Conservation (phyloP, 2,113 vertebrate species). For the Mustelus asterias region DNA sequence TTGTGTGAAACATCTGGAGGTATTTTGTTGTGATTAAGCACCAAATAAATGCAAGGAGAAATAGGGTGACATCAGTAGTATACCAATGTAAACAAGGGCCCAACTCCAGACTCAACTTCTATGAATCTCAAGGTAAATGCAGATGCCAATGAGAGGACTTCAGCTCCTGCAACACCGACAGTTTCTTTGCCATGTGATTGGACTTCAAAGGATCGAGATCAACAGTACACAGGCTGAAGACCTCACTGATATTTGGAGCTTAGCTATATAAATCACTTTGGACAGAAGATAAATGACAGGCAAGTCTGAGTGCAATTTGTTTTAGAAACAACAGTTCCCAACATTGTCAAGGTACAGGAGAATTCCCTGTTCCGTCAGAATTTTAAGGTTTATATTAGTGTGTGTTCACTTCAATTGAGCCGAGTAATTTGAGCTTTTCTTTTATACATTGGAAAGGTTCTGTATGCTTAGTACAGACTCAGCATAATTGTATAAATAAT, state of each 20-base stretch:
- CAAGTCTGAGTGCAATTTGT: not conserved
- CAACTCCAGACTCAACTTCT: conserved; percentile 7
- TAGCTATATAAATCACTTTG: not conserved
- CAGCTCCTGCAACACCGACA: not conserved
- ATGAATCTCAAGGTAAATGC: not conserved
- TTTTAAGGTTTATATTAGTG: conserved; percentile 12
- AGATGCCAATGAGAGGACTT: not conserved
- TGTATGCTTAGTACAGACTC: not conserved
- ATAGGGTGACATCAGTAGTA: not conserved
- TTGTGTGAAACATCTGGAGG: not conserved
- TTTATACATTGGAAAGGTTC: conserved; percentile 25
- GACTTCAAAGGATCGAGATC: not conserved
- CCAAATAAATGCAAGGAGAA: not conserved
- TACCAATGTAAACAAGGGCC: not conserved
- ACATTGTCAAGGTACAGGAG: not conserved
- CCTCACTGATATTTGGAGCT: not conserved
- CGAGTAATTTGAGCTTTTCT: conserved; percentile 22
- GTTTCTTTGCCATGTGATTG: not conserved
- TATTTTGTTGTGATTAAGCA: not conserved
- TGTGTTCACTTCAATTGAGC: not conserved
- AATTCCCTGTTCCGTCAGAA: conserved; percentile 7
- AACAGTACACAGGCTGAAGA: not conserved
- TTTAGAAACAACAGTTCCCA: not conserved
- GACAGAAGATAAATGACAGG: not conserved
- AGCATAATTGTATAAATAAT: conserved; percentile 21